Evolutionary conservation across 2,888 invertebrate genomes (phyloP), one percentile per base, ranked within the genome.

Genomic region (Emmelina monodactyla): DNA sequence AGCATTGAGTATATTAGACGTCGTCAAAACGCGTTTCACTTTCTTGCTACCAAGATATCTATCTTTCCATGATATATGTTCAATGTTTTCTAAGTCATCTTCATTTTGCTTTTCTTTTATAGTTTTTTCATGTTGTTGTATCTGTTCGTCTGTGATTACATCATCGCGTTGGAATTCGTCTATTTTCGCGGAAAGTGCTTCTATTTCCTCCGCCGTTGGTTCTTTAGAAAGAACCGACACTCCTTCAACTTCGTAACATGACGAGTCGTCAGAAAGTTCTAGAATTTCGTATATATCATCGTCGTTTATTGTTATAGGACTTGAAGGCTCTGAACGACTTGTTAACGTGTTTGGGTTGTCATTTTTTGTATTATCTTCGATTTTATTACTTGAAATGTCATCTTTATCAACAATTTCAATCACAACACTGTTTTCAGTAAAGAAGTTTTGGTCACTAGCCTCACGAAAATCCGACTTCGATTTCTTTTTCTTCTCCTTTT

Each of bases 31-130:
- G 46, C 61, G 81, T 50, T 79, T 83, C 0, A 85, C 85, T 58
- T 85, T 85, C 10, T 66, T 78, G 42, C 86, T 85, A 9, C 69
- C 81, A 30, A 86, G 58, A 53, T 85, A 85, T 31, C 85, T 65
- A 29, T 82, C 73, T 50, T 82, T 84, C 85, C 85, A 85, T 0
- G 85, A 84, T 22, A 67, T 49, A 10, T 53, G 47, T 34, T 56
- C 54, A 15, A 49, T 44, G 12, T 44, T 35, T 9, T 50, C 51
- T 11, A 40, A 41, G 7, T 16, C 32, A 28, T 40, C 30, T 10
- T 37, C 34, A 22, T 37, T 28, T 34, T 28, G 35, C 9, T 14
- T 22, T 14, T 39, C 16, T 36, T 41, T 34, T 32, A 28, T 10
- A 32, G 28, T 22, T 30, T 32, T 43, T 37, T 62, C 62, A 16